Percentiles rank a stretch among this genome's conserved stretches.
phyloP scores from a whole-genome alignment of 2,888 invertebrate genomes.

The Mamestra brassicae region DNA sequence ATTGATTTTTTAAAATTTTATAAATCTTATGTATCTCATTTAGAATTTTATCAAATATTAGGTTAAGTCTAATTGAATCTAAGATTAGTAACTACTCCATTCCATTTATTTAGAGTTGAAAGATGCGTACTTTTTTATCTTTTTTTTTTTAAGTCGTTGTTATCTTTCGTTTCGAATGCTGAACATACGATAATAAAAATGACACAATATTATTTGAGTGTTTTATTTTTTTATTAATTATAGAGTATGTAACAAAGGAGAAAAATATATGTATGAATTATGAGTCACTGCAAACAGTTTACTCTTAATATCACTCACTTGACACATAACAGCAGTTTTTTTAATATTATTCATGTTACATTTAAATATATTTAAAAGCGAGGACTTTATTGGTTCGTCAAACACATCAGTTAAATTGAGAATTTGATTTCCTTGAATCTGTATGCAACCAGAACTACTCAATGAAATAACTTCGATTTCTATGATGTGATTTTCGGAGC shows the following conservation, averaged over 20 bases:
- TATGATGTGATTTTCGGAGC: constrained; percentile 4
- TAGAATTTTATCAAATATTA: constrained; percentile 1
- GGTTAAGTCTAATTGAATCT: constrained; percentile 5
- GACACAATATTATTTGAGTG: not conserved
- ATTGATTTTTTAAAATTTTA: not conserved
- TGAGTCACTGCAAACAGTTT: not conserved
- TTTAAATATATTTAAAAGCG: constrained; percentile 18
- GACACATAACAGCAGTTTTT: not conserved
- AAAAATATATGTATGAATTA: too few relatives aligned
- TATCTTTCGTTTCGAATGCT: constrained; percentile 1
- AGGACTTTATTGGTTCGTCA: constrained; percentile 21
- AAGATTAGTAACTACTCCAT: constrained; percentile 2
- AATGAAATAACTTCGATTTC: constrained; percentile 9
- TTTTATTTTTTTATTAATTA: constrained; percentile 13
- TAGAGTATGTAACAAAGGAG: constrained; percentile 14
- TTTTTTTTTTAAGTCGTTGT: not conserved
- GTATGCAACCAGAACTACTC: not conserved
- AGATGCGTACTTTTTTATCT: not conserved
- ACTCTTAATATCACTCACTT: not conserved
- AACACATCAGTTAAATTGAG: constrained; percentile 5
- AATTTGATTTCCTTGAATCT: constrained; percentile 16
- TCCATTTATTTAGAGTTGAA: not conserved
- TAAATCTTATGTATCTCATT: not conserved
- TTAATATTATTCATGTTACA: not conserved
- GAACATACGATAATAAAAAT: constrained; percentile 1